Conservation (phyloP, 2,797 vertebrate genomes). For the Echiichthys vipera region DNA sequence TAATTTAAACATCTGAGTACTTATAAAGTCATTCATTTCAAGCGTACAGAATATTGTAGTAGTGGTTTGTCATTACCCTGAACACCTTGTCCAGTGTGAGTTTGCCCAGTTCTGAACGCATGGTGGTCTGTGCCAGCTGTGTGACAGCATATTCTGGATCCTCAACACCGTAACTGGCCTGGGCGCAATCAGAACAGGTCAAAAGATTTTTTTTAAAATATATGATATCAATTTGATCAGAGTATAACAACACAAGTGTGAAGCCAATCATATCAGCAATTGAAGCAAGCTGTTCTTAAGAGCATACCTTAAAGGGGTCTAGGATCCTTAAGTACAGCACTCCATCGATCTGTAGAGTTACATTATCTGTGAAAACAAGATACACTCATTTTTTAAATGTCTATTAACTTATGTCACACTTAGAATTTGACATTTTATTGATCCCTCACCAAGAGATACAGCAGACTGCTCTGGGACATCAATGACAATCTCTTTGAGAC, state of each 20-base stretch:
- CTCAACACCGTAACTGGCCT: slow-evolving; percentile 98
- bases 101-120: slow-evolving; percentile 98
- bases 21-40: neutral
- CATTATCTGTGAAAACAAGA: slow-evolving; percentile 88
- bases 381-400: neutral
- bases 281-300: neutral
- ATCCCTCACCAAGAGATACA: slow-evolving; percentile 87
- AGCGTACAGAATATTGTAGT: neutral
- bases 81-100: slow-evolving; percentile 97
- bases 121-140: slow-evolving; percentile 97
- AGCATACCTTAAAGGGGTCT: slow-evolving; percentile 93
- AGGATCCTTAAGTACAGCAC: slow-evolving; percentile 96
- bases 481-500: slow-evolving; percentile 98
- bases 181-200: neutral
- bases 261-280: neutral
- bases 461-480: slow-evolving; percentile 98
- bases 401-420: neutral
- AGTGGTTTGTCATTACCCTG: slow-evolving; percentile 82
- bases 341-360: slow-evolving; percentile 96
- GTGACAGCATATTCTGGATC: slow-evolving; percentile 98
- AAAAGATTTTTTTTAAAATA: neutral
- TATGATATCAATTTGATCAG: neutral
- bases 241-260: neutral
- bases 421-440: neutral
- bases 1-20: neutral